Evolutionary conservation across 1,140 invertebrate genomes (phyloP).

Genomic region (Bombus vancouverensis): DNA sequence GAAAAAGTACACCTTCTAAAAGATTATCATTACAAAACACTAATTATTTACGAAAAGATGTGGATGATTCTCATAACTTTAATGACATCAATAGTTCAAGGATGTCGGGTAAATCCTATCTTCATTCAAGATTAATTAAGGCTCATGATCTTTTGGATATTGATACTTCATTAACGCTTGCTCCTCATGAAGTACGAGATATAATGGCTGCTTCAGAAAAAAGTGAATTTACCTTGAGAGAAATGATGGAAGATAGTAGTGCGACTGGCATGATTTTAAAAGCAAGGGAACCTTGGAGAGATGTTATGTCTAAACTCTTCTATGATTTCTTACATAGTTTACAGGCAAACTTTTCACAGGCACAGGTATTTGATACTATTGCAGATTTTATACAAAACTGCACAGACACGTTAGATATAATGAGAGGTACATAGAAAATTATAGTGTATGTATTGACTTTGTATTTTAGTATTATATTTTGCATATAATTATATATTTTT

Average conservation of each 20-base stretch:
- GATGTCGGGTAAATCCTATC: constrained; percentile 5
- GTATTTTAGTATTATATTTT: not conserved
- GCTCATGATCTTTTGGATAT: constrained; percentile 40
- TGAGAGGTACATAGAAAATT: constrained; percentile 75
- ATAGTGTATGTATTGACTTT: not conserved
- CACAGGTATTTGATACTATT: constrained; percentile 84
- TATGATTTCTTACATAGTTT: constrained; percentile 85
- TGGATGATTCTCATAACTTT: constrained; percentile 23
- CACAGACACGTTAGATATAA: constrained; percentile 81
- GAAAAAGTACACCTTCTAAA: constrained; percentile 55
- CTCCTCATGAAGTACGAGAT: constrained; percentile 72
- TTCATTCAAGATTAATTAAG: constrained; percentile 16
- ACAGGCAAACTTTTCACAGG: constrained; percentile 81
- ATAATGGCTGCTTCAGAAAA: constrained; percentile 67
- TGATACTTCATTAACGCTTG: constrained; percentile 71
- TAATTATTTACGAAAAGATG: constrained; percentile 42
- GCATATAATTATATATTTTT: constrained; percentile 29
- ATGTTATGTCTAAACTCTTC: constrained; percentile 83
- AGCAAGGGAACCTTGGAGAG: constrained; percentile 80
- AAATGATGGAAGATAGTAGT: constrained; percentile 79
- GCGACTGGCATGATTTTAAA: constrained; percentile 81
- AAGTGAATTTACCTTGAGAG: constrained; percentile 72
- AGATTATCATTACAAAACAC: constrained; percentile 60
- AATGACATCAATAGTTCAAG: constrained; percentile 21
- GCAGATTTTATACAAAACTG: constrained; percentile 84